These are phyloP conservation scores for Boulengeromyrus knoepffleri DNA, from an alignment of 2,113 vertebrate species.

Conservation along the genomic window DNA sequence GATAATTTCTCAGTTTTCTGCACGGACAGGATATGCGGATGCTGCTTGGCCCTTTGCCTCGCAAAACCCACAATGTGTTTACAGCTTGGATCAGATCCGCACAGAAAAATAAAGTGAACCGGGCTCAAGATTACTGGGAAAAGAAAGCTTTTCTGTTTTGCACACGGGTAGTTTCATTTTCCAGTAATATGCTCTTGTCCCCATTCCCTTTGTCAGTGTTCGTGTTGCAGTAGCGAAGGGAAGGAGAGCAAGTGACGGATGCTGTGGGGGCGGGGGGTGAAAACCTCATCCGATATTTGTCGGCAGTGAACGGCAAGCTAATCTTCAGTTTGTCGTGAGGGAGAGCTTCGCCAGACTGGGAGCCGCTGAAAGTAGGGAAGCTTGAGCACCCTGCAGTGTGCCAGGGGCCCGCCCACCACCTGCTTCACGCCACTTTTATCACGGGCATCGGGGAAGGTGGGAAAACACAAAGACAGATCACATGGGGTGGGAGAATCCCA, in stretches of 20 bases:
- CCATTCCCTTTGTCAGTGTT: slow-evolving; percentile 4
- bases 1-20: neutral
- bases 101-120: neutral
- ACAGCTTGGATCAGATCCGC: neutral
- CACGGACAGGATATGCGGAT: neutral
- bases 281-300: slow-evolving; percentile 24
- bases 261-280: neutral
- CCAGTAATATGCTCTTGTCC: slow-evolving; percentile 6
- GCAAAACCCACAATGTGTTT: neutral
- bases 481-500: neutral
- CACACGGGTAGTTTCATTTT: slow-evolving; percentile 9
- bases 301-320: slow-evolving; percentile 13
- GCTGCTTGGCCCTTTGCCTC: neutral
- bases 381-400: neutral
- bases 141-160: slow-evolving; percentile 12
- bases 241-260: neutral
- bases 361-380: slow-evolving; percentile 22
- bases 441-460: neutral
- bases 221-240: neutral
- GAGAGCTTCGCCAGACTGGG: neutral
- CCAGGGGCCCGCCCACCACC: neutral
- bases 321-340: slow-evolving; percentile 19
- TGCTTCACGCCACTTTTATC: neutral
- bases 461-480: neutral
- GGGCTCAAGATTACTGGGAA: neutral